A percentile compares a stretch with the other conserved stretches of the same genome.
phyloP scores from a whole-genome alignment of 2,113 vertebrate genomes.

The Pyxicephalus adspersus region DNA sequence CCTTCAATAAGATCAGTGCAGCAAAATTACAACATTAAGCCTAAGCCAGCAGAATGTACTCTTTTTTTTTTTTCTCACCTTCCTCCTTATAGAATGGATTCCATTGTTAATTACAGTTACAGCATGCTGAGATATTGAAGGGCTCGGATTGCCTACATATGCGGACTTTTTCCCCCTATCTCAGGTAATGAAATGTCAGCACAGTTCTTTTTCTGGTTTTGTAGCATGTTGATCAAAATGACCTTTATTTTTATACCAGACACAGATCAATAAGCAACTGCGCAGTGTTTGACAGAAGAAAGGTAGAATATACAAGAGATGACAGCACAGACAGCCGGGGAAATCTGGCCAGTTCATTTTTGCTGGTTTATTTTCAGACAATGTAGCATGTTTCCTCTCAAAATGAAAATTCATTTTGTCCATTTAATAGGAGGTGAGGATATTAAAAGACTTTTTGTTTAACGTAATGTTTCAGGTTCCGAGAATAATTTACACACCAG shows the following conservation, averaged over 20 bases:
- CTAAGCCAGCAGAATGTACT: conserved; percentile 62
- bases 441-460: conserved; percentile 83
- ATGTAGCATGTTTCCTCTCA: conserved; percentile 84
- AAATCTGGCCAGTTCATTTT: conserved; percentile 82
- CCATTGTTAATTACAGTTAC: conserved; percentile 88
- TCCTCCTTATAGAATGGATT: conserved; percentile 72
- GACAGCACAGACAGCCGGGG: conserved; percentile 78
- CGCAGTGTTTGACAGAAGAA: conserved; percentile 81
- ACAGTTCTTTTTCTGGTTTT: conserved; percentile 75
- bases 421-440: conserved; percentile 80
- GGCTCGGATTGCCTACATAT: conserved; percentile 80
- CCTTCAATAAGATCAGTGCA: conserved; percentile 67
- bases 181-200: conserved; percentile 89
- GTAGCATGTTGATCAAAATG: conserved; percentile 87
- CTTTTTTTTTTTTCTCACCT: conserved; percentile 66
- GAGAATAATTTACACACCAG: conserved; percentile 75
- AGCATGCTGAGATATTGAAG: conserved; percentile 77
- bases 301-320: conserved; percentile 89
- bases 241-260: conserved; percentile 79
- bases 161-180: conserved; percentile 76
- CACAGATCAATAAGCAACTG: conserved; percentile 86
- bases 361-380: conserved; percentile 85
- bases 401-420: conserved; percentile 82
- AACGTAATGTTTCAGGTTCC: conserved; percentile 79
- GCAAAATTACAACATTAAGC: conserved; percentile 72